A percentile compares a stretch with the other conserved stretches of the same genome.
Conservation (phyloP, 2,797 vertebrate genomes). For the Chaenodraco wilsoni region DNA sequence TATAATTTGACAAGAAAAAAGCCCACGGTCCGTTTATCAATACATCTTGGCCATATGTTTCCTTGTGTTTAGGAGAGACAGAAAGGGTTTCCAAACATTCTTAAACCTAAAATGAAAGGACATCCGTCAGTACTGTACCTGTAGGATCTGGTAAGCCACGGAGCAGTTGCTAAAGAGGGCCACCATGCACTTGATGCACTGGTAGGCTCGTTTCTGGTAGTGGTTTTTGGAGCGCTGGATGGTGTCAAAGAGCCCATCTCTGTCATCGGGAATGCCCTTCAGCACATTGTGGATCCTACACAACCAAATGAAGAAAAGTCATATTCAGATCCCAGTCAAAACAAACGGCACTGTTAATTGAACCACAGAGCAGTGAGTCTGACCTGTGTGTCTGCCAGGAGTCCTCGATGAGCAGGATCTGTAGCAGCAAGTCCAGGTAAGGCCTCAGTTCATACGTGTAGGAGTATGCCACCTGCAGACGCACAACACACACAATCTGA, state of each 20-base stretch:
- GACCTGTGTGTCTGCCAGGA: conserved; percentile 99
- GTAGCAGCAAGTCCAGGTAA: conserved; percentile 97
- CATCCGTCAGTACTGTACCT: conserved; percentile 80
- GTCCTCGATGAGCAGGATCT: conserved; percentile 98
- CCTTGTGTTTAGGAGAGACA: neutral
- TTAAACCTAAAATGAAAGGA: too few relatives aligned
- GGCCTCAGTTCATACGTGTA: conserved; percentile 98
- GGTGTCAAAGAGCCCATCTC: conserved; percentile 98
- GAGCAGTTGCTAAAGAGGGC: conserved; percentile 99
- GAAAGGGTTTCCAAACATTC: too few relatives aligned
- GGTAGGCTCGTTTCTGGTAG: conserved; percentile 99
- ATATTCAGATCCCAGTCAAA: neutral
- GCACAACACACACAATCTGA: conserved; percentile 10
- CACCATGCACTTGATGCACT: conserved; percentile 99
- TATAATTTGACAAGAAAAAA: too few relatives aligned
- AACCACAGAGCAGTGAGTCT: conserved; percentile 19
- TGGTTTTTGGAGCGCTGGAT: conserved; percentile 99
- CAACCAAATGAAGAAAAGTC: neutral
- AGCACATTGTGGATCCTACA: conserved; percentile 98
- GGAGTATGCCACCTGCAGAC: conserved; percentile 94
- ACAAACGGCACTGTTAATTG: neutral
- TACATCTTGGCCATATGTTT: neutral
- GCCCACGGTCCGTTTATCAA: too few relatives aligned
- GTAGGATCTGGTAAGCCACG: conserved; percentile 98
- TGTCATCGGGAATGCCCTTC: conserved; percentile 98